Evolutionary conservation across 2,888 invertebrate species (phyloP), one percentile per base, ranked within the genome.

Genomic region (Octodonta nipae): DNA sequence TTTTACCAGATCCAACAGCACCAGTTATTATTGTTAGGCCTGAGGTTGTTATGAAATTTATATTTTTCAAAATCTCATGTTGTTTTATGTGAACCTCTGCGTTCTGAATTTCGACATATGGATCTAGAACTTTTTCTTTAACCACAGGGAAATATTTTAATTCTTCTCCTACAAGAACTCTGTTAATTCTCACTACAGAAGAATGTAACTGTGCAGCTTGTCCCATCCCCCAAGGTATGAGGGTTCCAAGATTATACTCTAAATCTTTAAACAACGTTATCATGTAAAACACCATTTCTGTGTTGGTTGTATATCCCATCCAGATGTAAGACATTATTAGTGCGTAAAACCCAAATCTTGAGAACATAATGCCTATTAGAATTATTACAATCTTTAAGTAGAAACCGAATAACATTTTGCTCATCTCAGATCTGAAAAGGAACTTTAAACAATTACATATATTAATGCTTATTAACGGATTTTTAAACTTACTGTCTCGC

Each of bases 251-350:
- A 8, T 84, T 78, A 47, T 82, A 77, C 16, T 86, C 70, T 36
- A 92, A 64, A 34, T 87, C 80, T 51, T 85, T 87, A 64, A 86
- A 91, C 56, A 89, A 82, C 5, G 88, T 81, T n/a, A 87, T 79
- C 29, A 89, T 72, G 36, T 89, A 83, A 61, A 89, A 91, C 10
- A 87, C 83, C 54, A 72, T 71, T 54, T 89, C 84, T 3, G 93
- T 80, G 4, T 77, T 79, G 44, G 92, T 71, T 46, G 71, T 60
- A 45, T 79, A 65, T 13, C 79, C 79, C 3, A 76, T 64, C 30
- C 82, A 63, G 16, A 80, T 74, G 53, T 75, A 85, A 1, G 77
- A 71, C 35, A 59, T 48, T 12, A 61, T 42, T 27, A 59, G 51
- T 7, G 58, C 34, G 32, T 54, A 60, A 40, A 60, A 58, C 6